Percentiles rank a stretch among this genome's conserved stretches.
phyloP scores from a whole-genome alignment of 2,888 invertebrate genomes.

The Villa cingulata region DNA sequence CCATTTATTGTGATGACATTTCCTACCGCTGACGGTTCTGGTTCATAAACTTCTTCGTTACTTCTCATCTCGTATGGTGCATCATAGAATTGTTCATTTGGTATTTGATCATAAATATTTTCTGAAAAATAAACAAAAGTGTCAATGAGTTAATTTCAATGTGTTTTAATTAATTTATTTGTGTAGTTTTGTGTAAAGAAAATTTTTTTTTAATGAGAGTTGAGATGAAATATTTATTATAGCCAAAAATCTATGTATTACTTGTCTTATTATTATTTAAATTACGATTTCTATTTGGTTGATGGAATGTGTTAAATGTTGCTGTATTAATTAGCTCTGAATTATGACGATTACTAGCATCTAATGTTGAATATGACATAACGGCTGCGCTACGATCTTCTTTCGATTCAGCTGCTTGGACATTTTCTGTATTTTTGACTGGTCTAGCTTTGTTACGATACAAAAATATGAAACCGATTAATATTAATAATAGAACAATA shows the following conservation, averaged over 20 bases:
- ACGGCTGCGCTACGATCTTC: constrained; percentile 78
- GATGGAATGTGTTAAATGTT: constrained; percentile 35
- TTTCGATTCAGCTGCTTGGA: constrained; percentile 72
- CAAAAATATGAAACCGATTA: constrained; percentile 66
- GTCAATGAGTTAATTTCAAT: not conserved
- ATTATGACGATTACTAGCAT: constrained; percentile 41
- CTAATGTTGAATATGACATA: constrained; percentile 75
- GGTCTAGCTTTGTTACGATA: constrained; percentile 72
- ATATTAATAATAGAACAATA: constrained; percentile 61
- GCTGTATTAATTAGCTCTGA: constrained; percentile 29
- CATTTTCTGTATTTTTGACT: constrained; percentile 77
- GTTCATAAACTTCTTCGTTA: constrained; percentile 45
- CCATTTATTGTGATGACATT: constrained; percentile 74
- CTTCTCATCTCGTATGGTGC: constrained; percentile 55
- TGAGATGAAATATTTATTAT: too few relatives aligned
- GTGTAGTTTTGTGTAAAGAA: too few relatives aligned
- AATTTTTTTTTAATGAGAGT: too few relatives aligned
- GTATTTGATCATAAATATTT: constrained; percentile 48
- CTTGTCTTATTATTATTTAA: constrained; percentile 8
- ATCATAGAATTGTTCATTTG: constrained; percentile 59
- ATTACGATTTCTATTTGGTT: constrained; percentile 4
- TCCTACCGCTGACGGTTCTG: constrained; percentile 28
- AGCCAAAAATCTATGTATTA: not conserved
- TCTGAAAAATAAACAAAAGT: constrained; percentile 19
- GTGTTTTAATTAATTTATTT: too few relatives aligned